phyloP scores from a whole-genome alignment of 2,797 vertebrate genomes.

The Erethizon dorsatum region DNA sequence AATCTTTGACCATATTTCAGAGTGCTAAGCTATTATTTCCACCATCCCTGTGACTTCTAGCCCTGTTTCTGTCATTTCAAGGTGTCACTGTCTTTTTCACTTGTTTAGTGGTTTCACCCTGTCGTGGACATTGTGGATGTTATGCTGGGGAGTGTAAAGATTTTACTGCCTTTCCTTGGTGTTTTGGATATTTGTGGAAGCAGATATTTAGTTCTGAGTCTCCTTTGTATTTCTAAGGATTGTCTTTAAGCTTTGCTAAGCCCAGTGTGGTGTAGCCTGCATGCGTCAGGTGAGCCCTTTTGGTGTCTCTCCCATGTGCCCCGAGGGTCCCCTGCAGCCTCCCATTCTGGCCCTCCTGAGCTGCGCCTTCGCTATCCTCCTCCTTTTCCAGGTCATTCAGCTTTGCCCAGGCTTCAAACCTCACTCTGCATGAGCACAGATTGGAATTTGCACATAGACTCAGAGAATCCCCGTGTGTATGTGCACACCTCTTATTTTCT shows the following conservation, averaged over 20 bases:
- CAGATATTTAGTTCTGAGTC: not conserved
- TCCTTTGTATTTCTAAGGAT: not conserved
- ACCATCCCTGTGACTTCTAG: not conserved
- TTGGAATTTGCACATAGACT: not conserved
- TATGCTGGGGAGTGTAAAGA: not conserved
- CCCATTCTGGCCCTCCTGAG: not conserved
- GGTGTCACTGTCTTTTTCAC: not conserved
- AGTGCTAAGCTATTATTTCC: not conserved
- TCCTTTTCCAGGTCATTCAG: not conserved
- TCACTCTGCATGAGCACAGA: not conserved
- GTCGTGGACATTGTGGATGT: not conserved
- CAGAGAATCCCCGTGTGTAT: not conserved
- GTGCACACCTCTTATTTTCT: not conserved
- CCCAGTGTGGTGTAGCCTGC: not conserved
- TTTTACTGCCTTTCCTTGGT: not conserved
- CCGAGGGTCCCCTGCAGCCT: not conserved
- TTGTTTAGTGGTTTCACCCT: not conserved
- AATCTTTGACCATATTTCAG: constrained; percentile 4
- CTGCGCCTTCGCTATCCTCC: not conserved
- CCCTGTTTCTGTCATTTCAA: not conserved
- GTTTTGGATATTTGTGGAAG: not conserved
- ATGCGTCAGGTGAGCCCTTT: not conserved
- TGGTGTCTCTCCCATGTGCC: not conserved
- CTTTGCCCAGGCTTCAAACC: not conserved
- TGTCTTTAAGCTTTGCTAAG: not conserved